These are phyloP conservation scores for Beroe forskalii DNA, from an alignment of 37 sponge, comb jelly and placozoan genomes.

Conservation along the genomic window DNA sequence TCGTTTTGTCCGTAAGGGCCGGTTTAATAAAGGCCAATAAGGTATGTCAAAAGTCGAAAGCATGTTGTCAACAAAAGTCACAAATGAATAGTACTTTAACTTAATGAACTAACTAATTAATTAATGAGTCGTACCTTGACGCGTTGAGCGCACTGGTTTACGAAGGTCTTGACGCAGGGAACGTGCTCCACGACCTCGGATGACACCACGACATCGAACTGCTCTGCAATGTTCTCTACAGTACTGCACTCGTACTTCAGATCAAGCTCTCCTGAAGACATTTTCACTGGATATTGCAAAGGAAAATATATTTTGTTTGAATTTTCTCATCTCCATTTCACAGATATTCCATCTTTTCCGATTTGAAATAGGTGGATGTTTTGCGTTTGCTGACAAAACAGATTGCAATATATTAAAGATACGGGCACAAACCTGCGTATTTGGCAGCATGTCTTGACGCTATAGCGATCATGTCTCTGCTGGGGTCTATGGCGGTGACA, in stretches of 20 bases:
- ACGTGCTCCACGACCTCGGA: slow-evolving; percentile 60
- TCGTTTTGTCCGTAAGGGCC: no score
- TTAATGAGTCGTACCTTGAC: slow-evolving; percentile 12
- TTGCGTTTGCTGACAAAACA: no score
- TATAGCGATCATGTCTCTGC: slow-evolving; percentile 32
- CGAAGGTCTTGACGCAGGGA: slow-evolving; percentile 40
- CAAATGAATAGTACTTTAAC: no score
- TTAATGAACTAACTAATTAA: not conserved
- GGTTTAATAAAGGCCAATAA: no score
- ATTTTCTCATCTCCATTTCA: no score
- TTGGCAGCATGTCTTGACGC: not conserved
- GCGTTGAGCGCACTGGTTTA: not conserved
- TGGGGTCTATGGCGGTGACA: slow-evolving; percentile 44
- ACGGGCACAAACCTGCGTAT: slow-evolving; percentile 20
- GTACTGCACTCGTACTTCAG: not conserved
- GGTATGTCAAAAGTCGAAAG: no score
- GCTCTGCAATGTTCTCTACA: not conserved
- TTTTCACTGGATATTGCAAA: no score
- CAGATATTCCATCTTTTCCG: no score
- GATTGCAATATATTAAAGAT: no score
- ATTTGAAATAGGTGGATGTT: no score
- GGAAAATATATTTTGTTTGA: no score
- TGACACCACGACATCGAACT: slow-evolving; percentile 27
- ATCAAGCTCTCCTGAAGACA: slow-evolving; percentile 33
- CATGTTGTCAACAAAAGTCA: no score